Percentiles rank a stretch among this genome's conserved stretches.
These are phyloP conservation scores for Elaphurus davidianus DNA, from an alignment of 2,113 vertebrate genomes.

Conservation along the genomic window DNA sequence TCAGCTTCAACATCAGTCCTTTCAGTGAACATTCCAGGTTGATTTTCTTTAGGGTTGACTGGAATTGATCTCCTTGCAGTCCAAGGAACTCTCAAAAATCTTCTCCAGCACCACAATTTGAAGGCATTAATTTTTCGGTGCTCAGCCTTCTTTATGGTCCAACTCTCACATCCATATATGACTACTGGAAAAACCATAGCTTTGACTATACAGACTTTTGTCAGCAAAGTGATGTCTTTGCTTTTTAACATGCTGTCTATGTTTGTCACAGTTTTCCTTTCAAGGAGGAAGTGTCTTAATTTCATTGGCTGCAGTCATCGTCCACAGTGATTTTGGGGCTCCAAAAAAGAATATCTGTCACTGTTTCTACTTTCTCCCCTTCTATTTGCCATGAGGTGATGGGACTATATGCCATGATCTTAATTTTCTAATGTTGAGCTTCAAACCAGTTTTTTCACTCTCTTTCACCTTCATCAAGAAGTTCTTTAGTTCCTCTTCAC, in stretches of 20 bases:
- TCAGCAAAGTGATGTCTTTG: background rate
- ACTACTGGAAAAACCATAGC: background rate
- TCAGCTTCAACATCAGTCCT: background rate
- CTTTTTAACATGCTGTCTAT: background rate
- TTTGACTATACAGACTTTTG: background rate
- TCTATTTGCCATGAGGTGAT: background rate
- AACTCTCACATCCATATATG: background rate
- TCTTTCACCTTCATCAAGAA: background rate
- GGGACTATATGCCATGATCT: background rate
- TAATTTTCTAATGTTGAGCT: background rate
- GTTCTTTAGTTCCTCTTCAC: background rate
- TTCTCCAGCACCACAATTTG: background rate
- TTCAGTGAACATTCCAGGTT: background rate
- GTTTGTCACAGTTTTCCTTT: background rate
- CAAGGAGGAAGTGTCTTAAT: background rate
- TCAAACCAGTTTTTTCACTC: background rate
- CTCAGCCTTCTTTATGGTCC: background rate
- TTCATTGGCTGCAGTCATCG: background rate
- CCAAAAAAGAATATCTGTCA: background rate
- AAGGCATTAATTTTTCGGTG: background rate
- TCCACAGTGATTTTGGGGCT: background rate
- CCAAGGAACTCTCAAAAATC: background rate
- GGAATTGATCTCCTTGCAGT: background rate
- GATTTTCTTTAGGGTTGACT: background rate
- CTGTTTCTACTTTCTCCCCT: background rate